Evolutionary conservation across 2,113 vertebrate species (phyloP), one percentile per base, ranked within the genome.

Genomic region (Electrona antarctica): DNA sequence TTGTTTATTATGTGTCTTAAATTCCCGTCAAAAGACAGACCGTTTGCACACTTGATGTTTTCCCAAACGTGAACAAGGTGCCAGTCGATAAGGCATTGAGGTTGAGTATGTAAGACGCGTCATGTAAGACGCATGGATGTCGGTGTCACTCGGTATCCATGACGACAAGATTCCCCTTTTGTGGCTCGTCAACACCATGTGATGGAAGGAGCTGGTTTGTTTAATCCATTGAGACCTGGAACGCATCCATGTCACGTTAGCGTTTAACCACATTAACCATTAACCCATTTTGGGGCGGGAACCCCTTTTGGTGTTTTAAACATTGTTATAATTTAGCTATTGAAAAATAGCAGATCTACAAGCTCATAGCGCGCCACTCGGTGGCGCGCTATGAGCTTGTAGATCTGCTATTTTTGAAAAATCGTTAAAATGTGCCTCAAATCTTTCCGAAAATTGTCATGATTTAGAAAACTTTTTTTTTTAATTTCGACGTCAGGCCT

Each of bases 91-190:
- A 54, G 69, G 52, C 57, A 52, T 55, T 74, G 71, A 78, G 71
- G 45, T 62, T n/a, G 78, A 84, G 61, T 62, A 83, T 90, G 89
- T 21, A 21, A 71, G 77, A 91, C 86, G 90, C 49, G n/a, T n/a
- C n/a, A 59, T 2, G 71, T 77, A 78, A 71, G 77, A 91, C 86
- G 90, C 49, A 74, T 89, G 86, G 76, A 76, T 81, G 90, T 67
- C 73, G 49, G 79, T 74, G 77, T 64, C 52, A 74, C 67, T 75
- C 73, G 70, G 79, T 79, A 90, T 89, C 85, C 87, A 87, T 91
- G 86, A 67, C 51, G 49, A 82, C 87, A 80, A 82, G 8, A 48
- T 68, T 89, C 74, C 68, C 21, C 74, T 76, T 52, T 74, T 72
- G 54, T 4, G 81, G 77, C 84, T 76, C 64, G 73, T 75, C 73